A percentile compares a stretch with the other conserved stretches of the same genome.
Conservation (phyloP, 2,113 vertebrate species). For the Clinocottus analis region DNA sequence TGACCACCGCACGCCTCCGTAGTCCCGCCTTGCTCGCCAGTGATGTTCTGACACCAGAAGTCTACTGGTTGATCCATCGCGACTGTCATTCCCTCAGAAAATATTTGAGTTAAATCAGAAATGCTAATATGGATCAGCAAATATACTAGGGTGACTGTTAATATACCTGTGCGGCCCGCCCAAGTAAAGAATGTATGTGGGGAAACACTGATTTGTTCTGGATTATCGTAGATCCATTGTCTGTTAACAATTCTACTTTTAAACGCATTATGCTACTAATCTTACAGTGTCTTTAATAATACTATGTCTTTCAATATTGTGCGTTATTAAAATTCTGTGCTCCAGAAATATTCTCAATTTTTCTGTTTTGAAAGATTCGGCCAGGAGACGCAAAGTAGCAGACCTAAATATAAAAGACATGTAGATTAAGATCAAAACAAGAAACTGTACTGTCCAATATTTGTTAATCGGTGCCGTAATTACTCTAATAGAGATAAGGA, state of each 20-base stretch:
- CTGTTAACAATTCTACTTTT: background rate
- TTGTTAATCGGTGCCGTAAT: background rate
- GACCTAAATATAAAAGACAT: background rate
- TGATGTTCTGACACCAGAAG: background rate
- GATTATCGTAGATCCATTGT: background rate
- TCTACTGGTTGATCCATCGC: no score
- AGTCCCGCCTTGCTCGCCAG: background rate
- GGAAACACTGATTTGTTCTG: background rate
- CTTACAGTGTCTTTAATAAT: background rate
- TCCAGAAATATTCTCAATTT: background rate
- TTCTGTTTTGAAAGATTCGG: background rate
- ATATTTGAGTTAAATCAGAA: no score
- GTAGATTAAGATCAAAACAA: background rate
- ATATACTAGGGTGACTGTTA: background rate
- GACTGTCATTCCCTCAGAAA: no score
- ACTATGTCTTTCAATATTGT: background rate
- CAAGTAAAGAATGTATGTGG: background rate
- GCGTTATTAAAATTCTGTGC: background rate
- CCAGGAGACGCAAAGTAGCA: background rate
- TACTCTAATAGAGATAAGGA: background rate
- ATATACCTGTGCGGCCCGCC: background rate
- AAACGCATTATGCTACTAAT: background rate
- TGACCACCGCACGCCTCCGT: no score
- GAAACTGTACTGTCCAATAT: background rate
- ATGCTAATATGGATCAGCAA: background rate